Percentiles rank a stretch among this genome's conserved stretches.
Evolutionary conservation across 1,140 invertebrate genomes (phyloP).

Genomic region (Mesaphorura yosii): DNA sequence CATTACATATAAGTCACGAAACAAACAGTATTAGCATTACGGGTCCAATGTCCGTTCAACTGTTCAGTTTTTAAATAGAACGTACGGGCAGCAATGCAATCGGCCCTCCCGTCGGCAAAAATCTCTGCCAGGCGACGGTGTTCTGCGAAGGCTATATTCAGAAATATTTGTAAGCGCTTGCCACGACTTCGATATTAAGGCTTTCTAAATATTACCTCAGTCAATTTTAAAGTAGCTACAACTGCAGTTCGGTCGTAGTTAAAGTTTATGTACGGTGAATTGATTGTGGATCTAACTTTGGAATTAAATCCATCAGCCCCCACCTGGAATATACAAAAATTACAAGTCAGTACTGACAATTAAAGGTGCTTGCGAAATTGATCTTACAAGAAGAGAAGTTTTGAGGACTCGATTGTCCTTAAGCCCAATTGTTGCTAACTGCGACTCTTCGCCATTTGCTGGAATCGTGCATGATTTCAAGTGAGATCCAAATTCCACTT

Average conservation of each 20-base stretch:
- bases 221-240: conserved; percentile 73
- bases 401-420: conserved; percentile 36
- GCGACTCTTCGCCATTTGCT: background rate
- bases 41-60: too few relatives aligned
- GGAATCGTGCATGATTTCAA: conserved; percentile 20
- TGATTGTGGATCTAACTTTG: conserved; percentile 64
- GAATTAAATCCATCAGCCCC: conserved; percentile 90
- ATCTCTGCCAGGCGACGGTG: conserved; percentile 87
- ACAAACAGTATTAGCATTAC: too few relatives aligned
- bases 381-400: conserved; percentile 41
- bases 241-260: conserved; percentile 80
- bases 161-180: background rate
- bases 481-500: conserved; percentile 17
- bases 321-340: conserved; percentile 45
- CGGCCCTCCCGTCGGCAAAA: conserved; percentile 70
- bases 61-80: conserved; percentile 7
- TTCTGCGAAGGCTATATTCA: conserved; percentile 52
- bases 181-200: too few relatives aligned
- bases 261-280: conserved; percentile 61
- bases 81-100: conserved; percentile 79
- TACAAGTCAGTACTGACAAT: background rate
- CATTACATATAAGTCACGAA: too few relatives aligned
- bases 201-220: conserved; percentile 55
- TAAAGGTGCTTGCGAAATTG: background rate
- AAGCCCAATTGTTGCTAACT: conserved; percentile 33